Evolutionary conservation across 2,113 vertebrate species (phyloP).

Genomic region (Ageneiosus marmoratus): DNA sequence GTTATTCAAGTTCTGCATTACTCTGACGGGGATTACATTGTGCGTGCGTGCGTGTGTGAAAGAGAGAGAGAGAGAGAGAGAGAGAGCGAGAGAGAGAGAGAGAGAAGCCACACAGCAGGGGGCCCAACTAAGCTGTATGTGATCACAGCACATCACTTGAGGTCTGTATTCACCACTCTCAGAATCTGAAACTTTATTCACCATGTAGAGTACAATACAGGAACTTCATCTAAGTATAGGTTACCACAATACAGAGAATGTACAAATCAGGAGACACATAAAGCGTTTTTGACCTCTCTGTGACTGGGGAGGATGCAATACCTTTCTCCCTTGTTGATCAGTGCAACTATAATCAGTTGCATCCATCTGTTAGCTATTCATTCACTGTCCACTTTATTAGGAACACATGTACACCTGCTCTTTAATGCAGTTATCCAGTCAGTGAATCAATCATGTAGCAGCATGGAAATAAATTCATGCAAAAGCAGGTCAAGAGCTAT

Average conservation of each 20-base stretch:
- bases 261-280: too few relatives aligned
- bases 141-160: conserved; percentile 23
- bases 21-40: conserved; percentile 11
- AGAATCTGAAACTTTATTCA: background rate
- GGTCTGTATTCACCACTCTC: background rate
- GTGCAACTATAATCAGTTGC: background rate
- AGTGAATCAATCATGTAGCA: background rate
- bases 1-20: conserved; percentile 20
- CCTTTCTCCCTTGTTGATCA: background rate
- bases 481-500: background rate
- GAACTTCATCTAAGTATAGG: background rate
- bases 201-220: background rate
- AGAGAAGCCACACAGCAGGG: conserved; percentile 31
- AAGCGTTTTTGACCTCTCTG: background rate
- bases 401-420: too few relatives aligned
- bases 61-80: background rate
- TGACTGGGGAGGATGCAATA: background rate
- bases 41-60: conserved; percentile 13
- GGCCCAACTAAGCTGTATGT: conserved; percentile 22
- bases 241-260: too few relatives aligned
- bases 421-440: background rate
- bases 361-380: background rate
- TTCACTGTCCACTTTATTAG: background rate
- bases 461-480: background rate
- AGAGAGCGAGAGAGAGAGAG: conserved; percentile 1